Percentiles rank a stretch among this genome's conserved stretches.
These are phyloP conservation scores for Nothura maculosa DNA, from an alignment of 2,797 vertebrate genomes.

Conservation along the genomic window DNA sequence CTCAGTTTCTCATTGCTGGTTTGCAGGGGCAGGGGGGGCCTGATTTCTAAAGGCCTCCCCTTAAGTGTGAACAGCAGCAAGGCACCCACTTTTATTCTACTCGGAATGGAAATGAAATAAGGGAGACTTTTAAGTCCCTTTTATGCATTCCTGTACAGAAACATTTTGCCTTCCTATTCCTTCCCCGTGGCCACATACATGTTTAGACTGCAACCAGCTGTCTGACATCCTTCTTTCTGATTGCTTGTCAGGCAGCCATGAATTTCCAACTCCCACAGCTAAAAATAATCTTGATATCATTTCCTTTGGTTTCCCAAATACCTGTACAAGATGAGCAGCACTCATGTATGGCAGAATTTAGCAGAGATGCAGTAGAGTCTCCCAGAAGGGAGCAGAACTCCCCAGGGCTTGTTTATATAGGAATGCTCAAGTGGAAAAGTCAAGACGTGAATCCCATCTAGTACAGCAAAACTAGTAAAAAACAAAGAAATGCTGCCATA, in stretches of 20 bases:
- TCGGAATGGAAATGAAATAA: not conserved
- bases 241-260: not conserved
- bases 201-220: not conserved
- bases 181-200: not conserved
- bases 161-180: not conserved
- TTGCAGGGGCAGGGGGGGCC: too few species aligned
- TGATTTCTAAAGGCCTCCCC: not conserved
- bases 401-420: not conserved
- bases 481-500: not conserved
- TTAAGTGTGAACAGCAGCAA: not conserved
- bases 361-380: not conserved
- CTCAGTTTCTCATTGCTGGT: too few species aligned
- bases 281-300: not conserved
- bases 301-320: not conserved
- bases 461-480: not conserved
- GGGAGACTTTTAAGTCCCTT: not conserved
- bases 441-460: not conserved
- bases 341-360: not conserved
- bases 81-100: not conserved
- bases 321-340: fast-evolving
- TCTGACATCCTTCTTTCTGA: conserved; percentile 1
- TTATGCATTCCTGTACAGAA: not conserved
- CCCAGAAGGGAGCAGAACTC: not conserved
- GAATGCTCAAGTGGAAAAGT: not conserved
- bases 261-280: not conserved